Evolutionary conservation across 2,888 invertebrate genomes (phyloP).

Genomic region (Mimachlamys varia): DNA sequence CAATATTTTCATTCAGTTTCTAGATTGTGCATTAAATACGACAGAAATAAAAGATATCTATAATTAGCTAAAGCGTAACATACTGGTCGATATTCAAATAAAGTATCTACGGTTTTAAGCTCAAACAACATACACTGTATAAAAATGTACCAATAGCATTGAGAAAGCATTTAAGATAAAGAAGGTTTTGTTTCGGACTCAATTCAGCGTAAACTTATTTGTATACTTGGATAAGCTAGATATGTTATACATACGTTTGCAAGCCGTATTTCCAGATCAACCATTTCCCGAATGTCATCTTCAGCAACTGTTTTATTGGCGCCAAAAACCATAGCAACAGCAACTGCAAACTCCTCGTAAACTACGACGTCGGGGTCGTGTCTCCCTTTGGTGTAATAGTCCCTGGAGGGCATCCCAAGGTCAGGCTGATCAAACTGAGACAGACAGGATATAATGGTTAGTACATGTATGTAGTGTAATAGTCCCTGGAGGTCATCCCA

Average conservation of each 20-base stretch:
- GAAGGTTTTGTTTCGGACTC: no score
- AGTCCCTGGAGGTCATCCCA: constrained; percentile 92
- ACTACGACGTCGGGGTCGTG: constrained; percentile 87
- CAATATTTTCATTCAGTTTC: no score
- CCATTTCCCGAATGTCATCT: constrained; percentile 88
- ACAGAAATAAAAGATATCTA: no score
- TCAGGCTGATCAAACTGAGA: constrained; percentile 96
- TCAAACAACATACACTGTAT: no score
- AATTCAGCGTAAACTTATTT: no score
- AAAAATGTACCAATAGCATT: no score
- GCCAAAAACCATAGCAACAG: constrained; percentile 92
- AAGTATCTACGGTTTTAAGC: no score
- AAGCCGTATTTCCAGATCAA: constrained; percentile 93
- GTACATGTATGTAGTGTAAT: constrained; percentile 84
- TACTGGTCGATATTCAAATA: no score
- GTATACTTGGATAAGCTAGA: no score
- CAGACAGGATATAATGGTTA: neutral
- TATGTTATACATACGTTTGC: constrained; percentile 89
- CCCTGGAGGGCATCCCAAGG: constrained; percentile 89
- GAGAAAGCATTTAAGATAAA: no score
- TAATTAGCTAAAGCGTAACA: no score
- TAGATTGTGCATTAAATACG: no score
- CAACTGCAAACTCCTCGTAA: constrained; percentile 95
- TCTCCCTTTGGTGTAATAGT: constrained; percentile 87
- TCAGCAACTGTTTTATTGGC: constrained; percentile 88